Evolutionary conservation across 2,113 vertebrate species (phyloP), one percentile per base, ranked within the genome.

Genomic region (Machaerirhynchus nigripectus): DNA sequence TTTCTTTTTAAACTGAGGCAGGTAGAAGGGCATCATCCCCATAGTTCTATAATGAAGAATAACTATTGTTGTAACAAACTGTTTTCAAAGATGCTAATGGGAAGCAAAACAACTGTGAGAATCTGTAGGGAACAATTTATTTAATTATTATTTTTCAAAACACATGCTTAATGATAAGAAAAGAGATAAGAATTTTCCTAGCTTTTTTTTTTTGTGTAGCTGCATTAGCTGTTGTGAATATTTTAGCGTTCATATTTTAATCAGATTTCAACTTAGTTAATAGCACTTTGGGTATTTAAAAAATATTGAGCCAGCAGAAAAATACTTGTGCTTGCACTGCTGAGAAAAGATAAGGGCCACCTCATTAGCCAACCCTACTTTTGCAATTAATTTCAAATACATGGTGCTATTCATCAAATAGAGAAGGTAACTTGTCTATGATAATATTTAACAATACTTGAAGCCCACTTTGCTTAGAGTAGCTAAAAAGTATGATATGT

Each of bases 371-470:
- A 74, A 95, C 92, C 95, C 90, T 96, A 98, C 97, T 98, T 98
- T 97, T 96, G 97, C 98, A 98, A 98, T 98, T 98, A 98, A 98
- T 98, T 98, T 98, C 90, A 96, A 96, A 97, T 97, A 95, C 96
- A 80, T 92, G 90, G 95, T 93, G 97, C 97, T 97, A 97, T 98
- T 96, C 97, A 98, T 98, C 98, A 98, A 97, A 97, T 81, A 96
- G 90, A 86, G 95, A 94, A 97, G 97, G 97, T 97, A 98, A 97
- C 97, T 98, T 98, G 97, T 96, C 94, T 97, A 82, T 96, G 97
- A 97, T 96, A 97, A 96, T 97, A 75, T 97, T 96, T 95, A 96
- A 98, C 95, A 95, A 93, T 95, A 97, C 91, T 97, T 96, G 91
- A 96, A 96, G 70, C 79, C 57, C 85, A 82, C 95, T 96, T 97